A percentile compares a stretch with the other conserved stretches of the same genome.
These are phyloP conservation scores for Novumbra hubbsi DNA, from an alignment of 2,797 vertebrate species.

Conservation along the genomic window DNA sequence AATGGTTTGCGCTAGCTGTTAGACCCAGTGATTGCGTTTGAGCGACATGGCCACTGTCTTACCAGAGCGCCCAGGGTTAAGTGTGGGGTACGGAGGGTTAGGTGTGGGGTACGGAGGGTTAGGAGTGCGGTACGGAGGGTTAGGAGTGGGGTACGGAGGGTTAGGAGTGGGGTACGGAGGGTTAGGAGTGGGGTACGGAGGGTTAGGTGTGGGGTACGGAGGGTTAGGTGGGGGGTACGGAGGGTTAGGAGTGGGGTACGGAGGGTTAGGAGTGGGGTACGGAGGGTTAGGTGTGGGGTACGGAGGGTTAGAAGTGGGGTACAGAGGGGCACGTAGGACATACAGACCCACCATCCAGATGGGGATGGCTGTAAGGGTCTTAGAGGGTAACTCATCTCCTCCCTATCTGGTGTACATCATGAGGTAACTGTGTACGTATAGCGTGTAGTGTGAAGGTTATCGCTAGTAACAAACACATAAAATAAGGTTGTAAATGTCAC, in stretches of 20 bases:
- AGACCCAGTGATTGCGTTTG: conserved; percentile 18
- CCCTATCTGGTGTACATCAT: neutral
- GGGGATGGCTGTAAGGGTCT: neutral
- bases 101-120: neutral
- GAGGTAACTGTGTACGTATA: neutral
- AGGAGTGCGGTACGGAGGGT: no score
- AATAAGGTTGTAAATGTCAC: neutral
- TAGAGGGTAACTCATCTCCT: neutral
- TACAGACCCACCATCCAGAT: neutral
- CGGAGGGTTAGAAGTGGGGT: neutral
- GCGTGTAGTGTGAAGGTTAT: neutral
- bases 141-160: neutral
- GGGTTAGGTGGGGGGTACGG: neutral
- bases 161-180: neutral
- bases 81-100: neutral
- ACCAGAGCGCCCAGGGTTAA: neutral
- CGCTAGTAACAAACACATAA: neutral
- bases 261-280: neutral
- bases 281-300: neutral
- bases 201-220: neutral
- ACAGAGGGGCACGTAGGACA: neutral
- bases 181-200: neutral
- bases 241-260: neutral
- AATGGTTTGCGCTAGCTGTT: conserved; percentile 32
- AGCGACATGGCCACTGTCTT: neutral